These are phyloP conservation scores for Tillus elongatus DNA, from an alignment of 2,888 invertebrate genomes.

Conservation along the genomic window DNA sequence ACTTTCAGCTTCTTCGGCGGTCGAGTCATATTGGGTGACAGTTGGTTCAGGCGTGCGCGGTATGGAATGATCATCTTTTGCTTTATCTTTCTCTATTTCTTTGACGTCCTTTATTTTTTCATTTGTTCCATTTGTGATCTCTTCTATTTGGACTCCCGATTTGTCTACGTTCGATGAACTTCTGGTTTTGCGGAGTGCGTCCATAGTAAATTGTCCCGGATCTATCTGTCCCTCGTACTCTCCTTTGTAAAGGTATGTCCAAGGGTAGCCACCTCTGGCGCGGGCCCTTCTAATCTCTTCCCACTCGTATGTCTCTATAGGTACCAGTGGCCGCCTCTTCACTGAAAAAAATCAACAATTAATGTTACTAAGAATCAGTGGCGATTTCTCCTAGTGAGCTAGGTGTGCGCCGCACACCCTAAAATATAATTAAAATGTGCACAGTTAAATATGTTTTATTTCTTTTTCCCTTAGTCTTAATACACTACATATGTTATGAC, in stretches of 20 bases:
- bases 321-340: slow-evolving; percentile 51
- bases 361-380: too few species aligned
- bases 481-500: too few species aligned
- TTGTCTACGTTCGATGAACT: slow-evolving; percentile 27
- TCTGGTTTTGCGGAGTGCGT: slow-evolving; percentile 28
- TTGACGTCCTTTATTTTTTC: slow-evolving; percentile 14
- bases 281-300: slow-evolving; percentile 65
- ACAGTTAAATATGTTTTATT: too few species aligned
- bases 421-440: too few species aligned
- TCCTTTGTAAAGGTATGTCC: slow-evolving; percentile 67
- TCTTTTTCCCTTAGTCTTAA: too few species aligned
- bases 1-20: background rate
- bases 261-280: slow-evolving; percentile 67
- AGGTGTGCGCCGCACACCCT: too few species aligned
- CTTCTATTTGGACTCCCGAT: slow-evolving; percentile 21
- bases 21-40: background rate
- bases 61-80: slow-evolving; percentile 18
- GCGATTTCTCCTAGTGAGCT: too few species aligned
- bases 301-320: slow-evolving; percentile 72
- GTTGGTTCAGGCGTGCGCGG: slow-evolving; percentile 5
- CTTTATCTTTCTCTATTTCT: slow-evolving; percentile 11
- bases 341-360: slow-evolving; percentile 32
- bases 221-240: slow-evolving; percentile 42
- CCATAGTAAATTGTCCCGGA: slow-evolving; percentile 35
- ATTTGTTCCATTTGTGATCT: slow-evolving; percentile 15